Evolutionary conservation across 1,140 invertebrate species (phyloP), one percentile per base, ranked within the genome.

Genomic region (Drosophila lowei): DNA sequence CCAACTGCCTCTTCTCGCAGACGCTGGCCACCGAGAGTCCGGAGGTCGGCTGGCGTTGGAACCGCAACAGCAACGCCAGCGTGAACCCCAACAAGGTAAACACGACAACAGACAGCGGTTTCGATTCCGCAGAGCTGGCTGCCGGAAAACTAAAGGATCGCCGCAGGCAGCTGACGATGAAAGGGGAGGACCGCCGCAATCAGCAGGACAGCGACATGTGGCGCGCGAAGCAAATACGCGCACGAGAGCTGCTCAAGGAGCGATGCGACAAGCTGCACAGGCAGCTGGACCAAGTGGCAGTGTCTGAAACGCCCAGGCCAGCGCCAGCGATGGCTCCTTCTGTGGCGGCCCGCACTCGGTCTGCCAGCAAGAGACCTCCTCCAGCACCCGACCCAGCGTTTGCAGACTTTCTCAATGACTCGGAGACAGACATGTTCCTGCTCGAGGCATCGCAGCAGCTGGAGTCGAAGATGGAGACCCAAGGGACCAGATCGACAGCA

Each of bases 11-110:
- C 4, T 79, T 90, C 23, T 90, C 89, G 1, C 89, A 90, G 46
- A 89, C 89, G 4, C 49, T 90, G 34, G 72, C 64, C 21, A 81
- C 75, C 4, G 81, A 89, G 18, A 90, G 89, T 57, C 89, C 89
- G 2, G 89, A 90, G 30, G 89, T 90, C 2, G 67, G 81, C 8
- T 90, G 89, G 89, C 83, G 86, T 11, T 90, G 89, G 89, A 77
- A 79, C 18, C 75, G 70, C 7, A 71, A 73, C 44, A 64, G 9
- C 9, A 38, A 13, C 34, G 34, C 34, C 11, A 38, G 11, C 11
- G 34, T 38, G 3, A 38, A 38, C 4, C 34, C 11, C 34, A 38
- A 5, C 7, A 67, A 61, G 7, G 56, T 65, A 0, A 79, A 86
- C 16, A 76, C 78, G 0, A 90, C 79, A 0, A 79, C 74, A 0